Percentiles rank a stretch among this genome's conserved stretches.
These are phyloP conservation scores for Cryptus armator DNA, from an alignment of 2,888 invertebrate genomes.

Conservation along the genomic window DNA sequence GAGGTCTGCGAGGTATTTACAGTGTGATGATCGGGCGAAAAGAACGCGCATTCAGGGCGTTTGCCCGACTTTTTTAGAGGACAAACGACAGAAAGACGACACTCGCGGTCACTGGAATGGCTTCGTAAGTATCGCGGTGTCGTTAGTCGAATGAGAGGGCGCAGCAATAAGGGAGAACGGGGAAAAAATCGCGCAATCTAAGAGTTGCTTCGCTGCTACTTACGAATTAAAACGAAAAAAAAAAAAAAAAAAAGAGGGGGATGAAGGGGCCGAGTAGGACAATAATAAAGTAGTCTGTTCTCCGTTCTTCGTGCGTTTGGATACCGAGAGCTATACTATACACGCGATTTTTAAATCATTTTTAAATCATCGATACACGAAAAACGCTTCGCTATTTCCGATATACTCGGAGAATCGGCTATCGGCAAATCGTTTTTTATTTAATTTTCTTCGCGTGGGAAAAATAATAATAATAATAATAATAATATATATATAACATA, in stretches of 20 bases:
- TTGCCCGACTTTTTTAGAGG: conserved; percentile 16
- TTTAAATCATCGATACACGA: neutral
- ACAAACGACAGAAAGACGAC: conserved; percentile 36
- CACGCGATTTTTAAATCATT: conserved; percentile 57
- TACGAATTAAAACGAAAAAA: conserved; percentile 79
- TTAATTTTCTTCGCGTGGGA: neutral
- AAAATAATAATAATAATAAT: neutral
- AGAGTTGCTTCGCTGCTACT: conserved; percentile 76
- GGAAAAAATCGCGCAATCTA: conserved; percentile 52
- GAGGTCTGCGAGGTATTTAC: conserved; percentile 68
- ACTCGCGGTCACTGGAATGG: conserved; percentile 55
- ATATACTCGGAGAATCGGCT: conserved; percentile 67
- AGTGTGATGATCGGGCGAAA: conserved; percentile 49
- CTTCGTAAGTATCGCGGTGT: conserved; percentile 36
- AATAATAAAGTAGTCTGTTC: conserved; percentile 78
- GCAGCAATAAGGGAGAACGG: neutral
- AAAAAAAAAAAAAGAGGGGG: conserved; percentile 56
- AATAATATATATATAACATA: conserved; percentile 46
- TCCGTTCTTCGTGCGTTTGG: conserved; percentile 74
- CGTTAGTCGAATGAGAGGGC: conserved; percentile 29
- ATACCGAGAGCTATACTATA: conserved; percentile 71
- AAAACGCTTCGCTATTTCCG: conserved; percentile 61
- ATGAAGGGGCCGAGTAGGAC: conserved; percentile 14
- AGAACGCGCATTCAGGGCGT: neutral
- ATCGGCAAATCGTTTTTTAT: conserved; percentile 59